A percentile compares a stretch with the other conserved stretches of the same genome.
These are phyloP conservation scores for Perca fluviatilis DNA, from an alignment of 2,113 vertebrate species.

Conservation along the genomic window DNA sequence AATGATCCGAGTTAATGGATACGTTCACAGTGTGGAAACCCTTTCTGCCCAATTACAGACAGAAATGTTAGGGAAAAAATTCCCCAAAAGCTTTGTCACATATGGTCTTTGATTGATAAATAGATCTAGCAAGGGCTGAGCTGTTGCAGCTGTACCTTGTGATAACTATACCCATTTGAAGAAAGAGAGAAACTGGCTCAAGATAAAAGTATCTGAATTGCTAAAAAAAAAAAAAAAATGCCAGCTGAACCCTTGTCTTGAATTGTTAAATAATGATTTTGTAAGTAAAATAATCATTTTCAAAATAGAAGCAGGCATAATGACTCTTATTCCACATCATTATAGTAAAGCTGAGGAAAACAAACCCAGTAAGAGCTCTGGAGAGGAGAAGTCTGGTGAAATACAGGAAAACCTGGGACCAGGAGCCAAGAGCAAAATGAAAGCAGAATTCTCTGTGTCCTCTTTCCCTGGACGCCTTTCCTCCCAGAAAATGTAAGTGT, in stretches of 20 bases:
- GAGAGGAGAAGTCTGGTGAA: slow-evolving; percentile 43
- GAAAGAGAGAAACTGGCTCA: slow-evolving; percentile 60
- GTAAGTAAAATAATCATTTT: slow-evolving; percentile 71
- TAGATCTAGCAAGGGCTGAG: slow-evolving; percentile 71
- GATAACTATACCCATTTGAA: slow-evolving; percentile 75
- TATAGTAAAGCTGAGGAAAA: slow-evolving; percentile 72
- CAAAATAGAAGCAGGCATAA: slow-evolving; percentile 72
- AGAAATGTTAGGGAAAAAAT: slow-evolving; percentile 51
- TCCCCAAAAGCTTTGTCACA: slow-evolving; percentile 66
- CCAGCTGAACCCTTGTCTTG: slow-evolving; percentile 47
- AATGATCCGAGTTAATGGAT: slow-evolving; percentile 66
- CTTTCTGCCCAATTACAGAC: slow-evolving; percentile 61
- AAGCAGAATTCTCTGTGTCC: slow-evolving; percentile 56
- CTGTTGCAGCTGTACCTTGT: slow-evolving; percentile 77
- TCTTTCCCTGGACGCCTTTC: slow-evolving; percentile 66
- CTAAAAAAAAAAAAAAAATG: slow-evolving; percentile 38
- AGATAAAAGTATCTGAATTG: slow-evolving; percentile 68
- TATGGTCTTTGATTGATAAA: slow-evolving; percentile 79
- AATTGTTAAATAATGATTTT: slow-evolving; percentile 75
- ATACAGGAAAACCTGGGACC: slow-evolving; percentile 39
- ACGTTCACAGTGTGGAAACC: slow-evolving; percentile 50
- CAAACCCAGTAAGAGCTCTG: slow-evolving; percentile 54
- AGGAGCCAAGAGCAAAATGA: slow-evolving; percentile 77
- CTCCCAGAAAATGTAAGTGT: slow-evolving; percentile 73
- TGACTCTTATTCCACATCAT: slow-evolving; percentile 70